These are phyloP conservation scores for Wiebesia pumilae DNA, from an alignment of 1,140 invertebrate species.

Conservation along the genomic window DNA sequence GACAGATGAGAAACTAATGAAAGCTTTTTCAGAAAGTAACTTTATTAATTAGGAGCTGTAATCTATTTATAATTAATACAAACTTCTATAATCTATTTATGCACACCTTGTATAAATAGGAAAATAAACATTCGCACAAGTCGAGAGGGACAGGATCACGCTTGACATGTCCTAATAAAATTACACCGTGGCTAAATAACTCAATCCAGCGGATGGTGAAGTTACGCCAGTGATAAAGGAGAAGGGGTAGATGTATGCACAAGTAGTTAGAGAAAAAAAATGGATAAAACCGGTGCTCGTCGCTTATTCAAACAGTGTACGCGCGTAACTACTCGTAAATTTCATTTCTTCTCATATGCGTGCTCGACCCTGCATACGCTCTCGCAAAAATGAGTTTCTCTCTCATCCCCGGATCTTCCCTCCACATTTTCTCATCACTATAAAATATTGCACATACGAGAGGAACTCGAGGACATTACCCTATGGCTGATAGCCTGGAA, in stretches of 20 bases:
- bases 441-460: conserved; percentile 35
- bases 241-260: background rate
- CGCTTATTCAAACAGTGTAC: conserved; percentile 44
- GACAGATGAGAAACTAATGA: no score
- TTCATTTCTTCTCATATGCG: conserved; percentile 34
- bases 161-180: background rate
- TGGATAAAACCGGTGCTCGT: background rate
- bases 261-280: background rate
- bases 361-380: background rate
- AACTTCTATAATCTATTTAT: background rate
- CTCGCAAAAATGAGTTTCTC: conserved; percentile 35
- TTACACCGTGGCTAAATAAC: conserved; percentile 23
- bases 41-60: background rate
- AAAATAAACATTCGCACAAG: conserved; percentile 27
- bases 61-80: background rate
- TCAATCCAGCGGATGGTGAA: conserved; percentile 16
- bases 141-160: background rate
- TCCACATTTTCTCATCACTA: background rate
- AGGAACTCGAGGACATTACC: conserved; percentile 25
- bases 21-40: no score
- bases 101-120: background rate
- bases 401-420: background rate
- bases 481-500: background rate
- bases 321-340: conserved; percentile 39
- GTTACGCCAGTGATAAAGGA: background rate